Evolutionary conservation across 2,797 vertebrate species (phyloP), one percentile per base, ranked within the genome.

Genomic region (Paramormyrops hopkinsi): DNA sequence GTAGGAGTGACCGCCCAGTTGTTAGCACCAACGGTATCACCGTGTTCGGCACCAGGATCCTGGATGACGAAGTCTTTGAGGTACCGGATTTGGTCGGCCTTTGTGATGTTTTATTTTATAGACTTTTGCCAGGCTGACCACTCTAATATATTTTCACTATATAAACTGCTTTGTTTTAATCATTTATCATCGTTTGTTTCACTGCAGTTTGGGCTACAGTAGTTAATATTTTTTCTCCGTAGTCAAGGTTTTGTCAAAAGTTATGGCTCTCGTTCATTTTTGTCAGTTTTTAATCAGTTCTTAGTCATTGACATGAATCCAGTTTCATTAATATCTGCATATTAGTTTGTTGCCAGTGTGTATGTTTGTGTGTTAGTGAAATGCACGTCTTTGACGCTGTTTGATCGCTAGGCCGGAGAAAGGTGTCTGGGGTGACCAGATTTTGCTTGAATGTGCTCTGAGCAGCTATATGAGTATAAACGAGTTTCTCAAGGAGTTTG

Each of bases 61-160:
- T 99, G 91, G 99, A 99, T 90, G 98, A 99, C 89, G 97, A 99
- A 92, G 97, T 99, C 92, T 99, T 98, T 94, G 98, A 99, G 98
- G 99, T 98, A 96, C 46, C 25, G 33, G n/a, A 2, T 85, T 79
- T 79, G 37, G 73, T 44, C 14, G n/a, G 17, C 9, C 44, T 44
- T 46, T 37, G n/a, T 48, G n/a, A 48, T 19, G 9, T 46, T 46
- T 44, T 8, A 9, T 12, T 44, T 85, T 7, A 51, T 25, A 50
- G 22, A 76, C 69, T 37, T 25, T 51, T 17, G 9, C 48, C 14
- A 2, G n/a, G 19, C 19, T 84, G 44, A n/a, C n/a, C 44, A 50
- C 44, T 84, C 48, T 19, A 11, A 48, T 12, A 2, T 50, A 25
- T 50, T 48, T 84, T 22, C n/a, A n/a, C 2, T 50, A 22, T 84